A percentile compares a stretch with the other conserved stretches of the same genome.
phyloP scores from a whole-genome alignment of 2,797 vertebrate species.

The Morelia viridis region DNA sequence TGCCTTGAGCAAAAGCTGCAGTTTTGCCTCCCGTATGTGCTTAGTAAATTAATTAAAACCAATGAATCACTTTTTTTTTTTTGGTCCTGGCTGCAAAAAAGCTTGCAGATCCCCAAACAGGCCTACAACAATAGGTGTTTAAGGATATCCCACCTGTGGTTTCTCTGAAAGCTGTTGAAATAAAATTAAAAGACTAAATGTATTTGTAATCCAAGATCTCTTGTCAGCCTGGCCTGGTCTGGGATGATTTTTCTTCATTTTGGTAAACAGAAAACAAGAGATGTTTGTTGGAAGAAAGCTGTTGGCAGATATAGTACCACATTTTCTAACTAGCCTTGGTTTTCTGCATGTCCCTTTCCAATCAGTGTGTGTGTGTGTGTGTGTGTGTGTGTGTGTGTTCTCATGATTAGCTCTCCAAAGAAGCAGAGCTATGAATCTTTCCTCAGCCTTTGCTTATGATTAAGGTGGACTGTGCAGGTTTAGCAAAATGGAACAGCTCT shows the following conservation, averaged over 20 bases:
- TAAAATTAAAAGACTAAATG: background rate
- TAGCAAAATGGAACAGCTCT: background rate
- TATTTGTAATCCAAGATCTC: background rate
- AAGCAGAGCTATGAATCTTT: background rate
- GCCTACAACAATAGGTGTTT: background rate
- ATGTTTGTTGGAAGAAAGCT: background rate
- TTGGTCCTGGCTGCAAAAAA: background rate
- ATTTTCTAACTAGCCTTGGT: conserved; percentile 4
- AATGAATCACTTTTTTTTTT: conserved; percentile 14
- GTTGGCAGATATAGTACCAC: background rate
- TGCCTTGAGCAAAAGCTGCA: background rate
- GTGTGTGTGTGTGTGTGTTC: background rate
- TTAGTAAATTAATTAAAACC: conserved; percentile 28
- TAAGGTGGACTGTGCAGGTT: background rate
- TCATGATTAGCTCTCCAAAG: background rate
- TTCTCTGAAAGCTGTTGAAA: background rate
- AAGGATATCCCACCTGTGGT: background rate
- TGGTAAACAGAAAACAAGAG: background rate
- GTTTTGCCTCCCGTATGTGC: conserved; percentile 22
- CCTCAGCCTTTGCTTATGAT: background rate
- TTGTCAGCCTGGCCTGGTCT: too few species aligned
- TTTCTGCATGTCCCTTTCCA: background rate
- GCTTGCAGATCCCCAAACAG: background rate
- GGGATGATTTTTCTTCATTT: background rate
- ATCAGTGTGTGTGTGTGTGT: conserved; percentile 3